Percentiles rank a stretch among this genome's conserved stretches.
These are phyloP conservation scores for Amphipoea lucens DNA, from an alignment of 2,888 invertebrate genomes.

Conservation along the genomic window DNA sequence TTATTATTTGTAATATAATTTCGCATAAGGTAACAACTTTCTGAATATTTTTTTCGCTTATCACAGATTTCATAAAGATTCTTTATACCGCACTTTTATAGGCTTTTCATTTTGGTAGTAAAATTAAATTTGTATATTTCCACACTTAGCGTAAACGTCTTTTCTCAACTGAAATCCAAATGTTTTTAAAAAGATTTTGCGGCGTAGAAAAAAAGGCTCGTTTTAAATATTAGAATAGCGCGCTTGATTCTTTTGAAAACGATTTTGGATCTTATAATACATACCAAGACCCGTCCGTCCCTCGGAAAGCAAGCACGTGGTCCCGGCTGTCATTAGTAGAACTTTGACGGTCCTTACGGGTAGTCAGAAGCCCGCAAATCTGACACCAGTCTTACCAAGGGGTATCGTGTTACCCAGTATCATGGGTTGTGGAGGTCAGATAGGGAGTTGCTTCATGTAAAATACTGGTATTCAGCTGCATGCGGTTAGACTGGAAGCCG, in stretches of 20 bases:
- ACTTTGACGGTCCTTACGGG: not conserved
- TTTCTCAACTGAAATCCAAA: not conserved
- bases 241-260: too few species aligned
- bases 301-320: too few species aligned
- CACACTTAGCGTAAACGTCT: not conserved
- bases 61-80: not conserved
- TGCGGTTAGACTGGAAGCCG: too few species aligned
- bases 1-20: not conserved
- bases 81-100: not conserved
- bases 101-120: not conserved
- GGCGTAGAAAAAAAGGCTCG: not conserved
- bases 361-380: not conserved
- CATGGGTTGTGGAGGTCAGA: not conserved
- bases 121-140: constrained; percentile 18
- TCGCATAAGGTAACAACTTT: not conserved
- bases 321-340: not conserved
- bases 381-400: not conserved
- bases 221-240: not conserved
- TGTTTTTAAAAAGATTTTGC: not conserved
- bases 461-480: not conserved
- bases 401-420: not conserved
- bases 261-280: too few species aligned
- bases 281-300: too few species aligned
- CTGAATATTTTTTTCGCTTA: not conserved
- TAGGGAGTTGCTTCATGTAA: not conserved